phyloP scores from a whole-genome alignment of 2,113 vertebrate genomes.

The Fregata magnificens region DNA sequence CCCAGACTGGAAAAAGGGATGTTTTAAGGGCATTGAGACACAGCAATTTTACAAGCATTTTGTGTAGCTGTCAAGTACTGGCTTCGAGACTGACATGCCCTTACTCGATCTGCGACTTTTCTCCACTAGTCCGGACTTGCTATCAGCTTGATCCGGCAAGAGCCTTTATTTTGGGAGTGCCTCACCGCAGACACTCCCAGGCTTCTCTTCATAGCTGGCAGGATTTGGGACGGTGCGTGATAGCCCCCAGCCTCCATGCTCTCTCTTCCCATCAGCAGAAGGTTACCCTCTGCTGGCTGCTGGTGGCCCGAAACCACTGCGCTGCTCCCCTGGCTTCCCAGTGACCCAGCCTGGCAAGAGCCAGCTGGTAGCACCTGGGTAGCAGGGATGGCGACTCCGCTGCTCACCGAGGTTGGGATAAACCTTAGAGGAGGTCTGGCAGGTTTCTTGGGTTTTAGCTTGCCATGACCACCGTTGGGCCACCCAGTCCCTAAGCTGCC shows the following conservation, averaged over 20 bases:
- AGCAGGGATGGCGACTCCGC: fast-evolving
- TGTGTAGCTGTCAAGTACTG: not conserved
- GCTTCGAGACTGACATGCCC: not conserved
- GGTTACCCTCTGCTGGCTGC: not conserved
- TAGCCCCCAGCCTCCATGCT: not conserved
- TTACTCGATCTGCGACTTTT: not conserved
- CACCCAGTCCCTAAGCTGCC: not conserved
- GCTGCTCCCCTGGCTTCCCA: not conserved
- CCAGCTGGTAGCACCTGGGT: not conserved
- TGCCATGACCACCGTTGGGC: not conserved
- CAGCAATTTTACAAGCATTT: not conserved
- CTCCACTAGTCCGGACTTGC: not conserved
- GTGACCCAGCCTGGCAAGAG: not conserved
- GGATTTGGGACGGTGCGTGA: not conserved
- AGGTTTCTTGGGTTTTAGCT: not conserved
- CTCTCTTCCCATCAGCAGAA: not conserved
- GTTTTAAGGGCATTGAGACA: not conserved
- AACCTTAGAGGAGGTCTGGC: not conserved
- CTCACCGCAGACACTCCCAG: not conserved
- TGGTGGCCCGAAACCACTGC: not conserved
- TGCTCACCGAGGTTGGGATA: not conserved
- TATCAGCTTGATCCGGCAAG: not conserved
- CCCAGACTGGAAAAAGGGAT: not conserved
- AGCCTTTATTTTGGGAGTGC: not conserved
- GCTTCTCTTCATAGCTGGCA: not conserved